Evolutionary conservation across 2,113 vertebrate species (phyloP), one percentile per base, ranked within the genome.

Genomic region (Paramisgurnus dabryanus): DNA sequence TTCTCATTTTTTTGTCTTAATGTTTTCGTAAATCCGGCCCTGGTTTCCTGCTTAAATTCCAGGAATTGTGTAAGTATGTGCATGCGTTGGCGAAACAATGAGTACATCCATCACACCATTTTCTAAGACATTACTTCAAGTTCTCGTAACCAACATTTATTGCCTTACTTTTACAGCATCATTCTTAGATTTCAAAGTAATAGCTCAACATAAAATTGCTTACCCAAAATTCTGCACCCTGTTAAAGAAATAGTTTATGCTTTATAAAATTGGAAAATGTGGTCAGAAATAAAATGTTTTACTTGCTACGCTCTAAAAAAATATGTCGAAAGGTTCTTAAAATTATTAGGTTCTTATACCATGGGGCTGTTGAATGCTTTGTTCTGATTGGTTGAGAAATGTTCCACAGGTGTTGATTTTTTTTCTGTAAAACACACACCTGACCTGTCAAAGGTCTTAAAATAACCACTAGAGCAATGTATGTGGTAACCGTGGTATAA

Each of bases 101-200:
- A 85, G 88, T 83, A 88, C 86, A 86, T 71, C 78, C 68, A 77
- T 77, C 64, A 67, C 78, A 55, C 49, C 72, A 64, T 49, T 77
- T 77, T 40, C 27, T 55, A 55, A 61, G 74, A 63, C 47, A 66
- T 66, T 53, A 76, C 53, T 76, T 77, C 63, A 66, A 41, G 17
- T 77, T 66, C 34, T 55, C 61, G 64, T 40, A 66, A 15, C 45
- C 74, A 53, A 40, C 8, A 50, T 55, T 77, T 55, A 77, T 7
- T 10, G 27, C 27, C 17, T 77, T 34, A 53, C 53, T 65, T 65
- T 64, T 66, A 76, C 15, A 53, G 61, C 47, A 7, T 15, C 47
- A 53, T 65, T 65, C 61, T 76, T 65, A 64, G 73, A 64, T 76
- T 65, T 76, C 61, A 76, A 66, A 66, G 74, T 66, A 17, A 76